A percentile compares a stretch with the other conserved stretches of the same genome.
phyloP scores from a whole-genome alignment of 2,888 invertebrate genomes.

The Salticus scenicus region DNA sequence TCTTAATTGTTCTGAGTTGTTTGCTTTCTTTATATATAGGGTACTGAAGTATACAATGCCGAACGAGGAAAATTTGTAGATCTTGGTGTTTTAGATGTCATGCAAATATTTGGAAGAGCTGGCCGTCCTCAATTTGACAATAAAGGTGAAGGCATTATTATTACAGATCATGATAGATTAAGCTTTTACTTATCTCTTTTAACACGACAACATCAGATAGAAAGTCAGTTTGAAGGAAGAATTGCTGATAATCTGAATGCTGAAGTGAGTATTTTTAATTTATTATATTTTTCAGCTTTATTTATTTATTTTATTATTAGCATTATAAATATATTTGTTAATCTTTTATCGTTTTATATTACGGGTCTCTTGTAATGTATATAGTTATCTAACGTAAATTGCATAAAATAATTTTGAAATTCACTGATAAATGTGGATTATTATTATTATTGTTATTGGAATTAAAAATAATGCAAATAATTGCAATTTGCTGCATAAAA shows the following conservation, averaged over 20 bases:
- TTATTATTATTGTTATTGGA: too few relatives aligned
- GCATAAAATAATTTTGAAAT: too few relatives aligned
- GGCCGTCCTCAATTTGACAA: constrained; percentile 98
- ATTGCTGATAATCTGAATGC: constrained; percentile 98
- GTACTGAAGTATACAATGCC: constrained; percentile 98
- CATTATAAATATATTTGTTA: too few relatives aligned
- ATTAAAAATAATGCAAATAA: too few relatives aligned
- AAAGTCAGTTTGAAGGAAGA: constrained; percentile 94
- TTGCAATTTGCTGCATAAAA: too few relatives aligned
- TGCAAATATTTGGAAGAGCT: constrained; percentile 98
- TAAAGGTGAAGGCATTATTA: constrained; percentile 95
- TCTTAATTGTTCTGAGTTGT: too few relatives aligned
- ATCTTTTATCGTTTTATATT: too few relatives aligned
- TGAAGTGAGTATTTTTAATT: constrained; percentile 81
- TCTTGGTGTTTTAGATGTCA: constrained; percentile 95
- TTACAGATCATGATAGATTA: constrained; percentile 93
- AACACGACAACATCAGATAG: constrained; percentile 98
- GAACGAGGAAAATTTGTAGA: constrained; percentile 95
- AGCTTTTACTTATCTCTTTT: constrained; percentile 94
- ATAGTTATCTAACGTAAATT: too few relatives aligned
- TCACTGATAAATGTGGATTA: too few relatives aligned
- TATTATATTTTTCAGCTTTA: not conserved
- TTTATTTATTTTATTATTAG: not conserved
- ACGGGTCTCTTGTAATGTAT: too few relatives aligned
- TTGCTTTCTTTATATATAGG: too few relatives aligned